phyloP scores from a whole-genome alignment of 92 coral and sea anemone genomes.

The Metridium senile region DNA sequence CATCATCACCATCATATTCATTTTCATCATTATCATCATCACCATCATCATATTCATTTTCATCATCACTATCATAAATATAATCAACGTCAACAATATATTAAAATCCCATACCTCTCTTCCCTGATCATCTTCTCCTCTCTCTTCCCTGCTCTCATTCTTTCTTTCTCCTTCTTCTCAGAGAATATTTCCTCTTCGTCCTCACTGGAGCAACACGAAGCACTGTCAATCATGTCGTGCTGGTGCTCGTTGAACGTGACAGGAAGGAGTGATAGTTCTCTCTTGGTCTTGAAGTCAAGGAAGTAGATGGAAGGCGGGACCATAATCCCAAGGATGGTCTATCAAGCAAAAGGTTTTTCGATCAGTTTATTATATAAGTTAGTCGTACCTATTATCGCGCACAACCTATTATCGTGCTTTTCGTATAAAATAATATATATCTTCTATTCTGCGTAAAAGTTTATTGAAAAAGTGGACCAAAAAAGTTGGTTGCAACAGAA shows the following conservation, averaged over 20 bases:
- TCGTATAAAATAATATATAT: too few species aligned
- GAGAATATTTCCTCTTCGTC: slow-evolving; percentile 14
- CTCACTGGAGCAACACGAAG: slow-evolving; percentile 1
- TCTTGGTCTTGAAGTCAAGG: slow-evolving; percentile 73
- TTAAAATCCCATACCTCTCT: background rate
- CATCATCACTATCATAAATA: too few species aligned
- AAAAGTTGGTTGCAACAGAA: too few species aligned
- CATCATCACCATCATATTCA: slow-evolving; percentile 14
- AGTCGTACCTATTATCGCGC: too few species aligned
- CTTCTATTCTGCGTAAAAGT: too few species aligned
- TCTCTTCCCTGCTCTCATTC: background rate
- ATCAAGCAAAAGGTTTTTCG: background rate
- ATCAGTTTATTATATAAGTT: too few species aligned
- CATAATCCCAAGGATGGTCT: slow-evolving; percentile 73
- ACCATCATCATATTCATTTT: too few species aligned
- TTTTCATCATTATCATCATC: too few species aligned
- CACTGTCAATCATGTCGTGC: slow-evolving; percentile 28
- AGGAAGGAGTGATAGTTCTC: slow-evolving; percentile 69
- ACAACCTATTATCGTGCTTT: too few species aligned
- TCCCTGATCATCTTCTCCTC: background rate
- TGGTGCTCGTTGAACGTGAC: slow-evolving; percentile 61
- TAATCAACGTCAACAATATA: background rate
- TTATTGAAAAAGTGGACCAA: too few species aligned
- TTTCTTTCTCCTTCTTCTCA: background rate
- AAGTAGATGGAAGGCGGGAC: slow-evolving; percentile 75